These are phyloP conservation scores for Zaprionus gabonicus DNA, from an alignment of 1,140 invertebrate genomes.

Conservation along the genomic window DNA sequence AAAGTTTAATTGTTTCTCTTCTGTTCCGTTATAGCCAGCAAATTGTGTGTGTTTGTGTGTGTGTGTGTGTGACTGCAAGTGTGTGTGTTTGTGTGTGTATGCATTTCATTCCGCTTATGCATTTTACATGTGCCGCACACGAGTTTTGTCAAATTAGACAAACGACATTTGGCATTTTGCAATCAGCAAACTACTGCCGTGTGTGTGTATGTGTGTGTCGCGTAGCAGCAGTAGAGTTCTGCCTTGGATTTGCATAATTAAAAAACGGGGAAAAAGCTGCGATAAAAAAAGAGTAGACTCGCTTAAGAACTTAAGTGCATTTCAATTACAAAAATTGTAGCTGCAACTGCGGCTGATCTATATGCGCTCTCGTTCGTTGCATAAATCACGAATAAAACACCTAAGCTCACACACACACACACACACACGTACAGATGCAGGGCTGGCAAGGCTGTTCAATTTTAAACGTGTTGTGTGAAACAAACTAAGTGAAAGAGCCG, in stretches of 20 bases:
- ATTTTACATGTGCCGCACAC: conserved; percentile 36
- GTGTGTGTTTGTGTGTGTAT: conserved; percentile 4
- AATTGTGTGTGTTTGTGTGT: background rate
- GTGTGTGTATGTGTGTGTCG: background rate
- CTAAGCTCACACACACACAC: conserved; percentile 23
- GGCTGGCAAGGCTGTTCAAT: conserved; percentile 68
- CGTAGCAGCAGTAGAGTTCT: conserved; percentile 32
- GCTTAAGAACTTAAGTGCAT: conserved; percentile 73
- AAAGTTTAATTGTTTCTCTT: conserved; percentile 80
- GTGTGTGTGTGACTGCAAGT: background rate
- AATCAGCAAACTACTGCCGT: conserved; percentile 22
- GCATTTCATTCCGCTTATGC: conserved; percentile 42
- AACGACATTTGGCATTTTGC: conserved; percentile 67
- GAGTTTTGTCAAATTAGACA: conserved; percentile 67
- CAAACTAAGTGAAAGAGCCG: conserved; percentile 40
- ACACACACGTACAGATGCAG: background rate
- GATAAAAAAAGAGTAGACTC: background rate
- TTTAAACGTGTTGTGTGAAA: conserved; percentile 66
- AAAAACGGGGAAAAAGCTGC: conserved; percentile 7
- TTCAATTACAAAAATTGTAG: conserved; percentile 68
- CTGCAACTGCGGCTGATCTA: conserved; percentile 34
- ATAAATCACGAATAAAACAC: conserved; percentile 62
- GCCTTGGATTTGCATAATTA: conserved; percentile 38
- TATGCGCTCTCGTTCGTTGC: conserved; percentile 27
- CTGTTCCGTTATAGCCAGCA: background rate